Evolutionary conservation across 2,888 invertebrate species (phyloP).

Genomic region (Blastobasis lacticolella): DNA sequence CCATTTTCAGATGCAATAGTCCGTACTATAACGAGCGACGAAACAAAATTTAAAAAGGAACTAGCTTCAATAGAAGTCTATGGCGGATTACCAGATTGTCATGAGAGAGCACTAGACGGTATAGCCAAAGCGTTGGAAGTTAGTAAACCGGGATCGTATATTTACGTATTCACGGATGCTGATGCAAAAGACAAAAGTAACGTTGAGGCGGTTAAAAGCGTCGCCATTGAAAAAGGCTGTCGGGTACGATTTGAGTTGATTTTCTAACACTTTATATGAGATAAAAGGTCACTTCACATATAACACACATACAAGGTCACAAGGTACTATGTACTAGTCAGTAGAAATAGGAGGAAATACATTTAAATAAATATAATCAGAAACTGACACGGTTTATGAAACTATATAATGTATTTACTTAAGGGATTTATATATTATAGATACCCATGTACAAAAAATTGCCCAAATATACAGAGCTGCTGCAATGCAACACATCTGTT

Average conservation of each 20-base stretch:
- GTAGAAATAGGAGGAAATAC: too few species aligned
- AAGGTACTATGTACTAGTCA: too few species aligned
- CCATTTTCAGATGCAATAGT: constrained; percentile 19
- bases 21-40: constrained; percentile 26
- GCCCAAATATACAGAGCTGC: too few species aligned
- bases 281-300: too few species aligned
- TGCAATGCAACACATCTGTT: too few species aligned
- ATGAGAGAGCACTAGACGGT: constrained; percentile 42
- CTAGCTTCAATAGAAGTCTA: constrained; percentile 19
- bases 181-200: constrained; percentile 31
- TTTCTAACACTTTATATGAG: too few species aligned
- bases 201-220: constrained; percentile 27
- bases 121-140: constrained; percentile 33
- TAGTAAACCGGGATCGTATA: constrained; percentile 35
- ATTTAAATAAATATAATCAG: too few species aligned
- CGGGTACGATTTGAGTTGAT: constrained; percentile 26
- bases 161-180: constrained; percentile 57
- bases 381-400: too few species aligned
- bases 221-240: constrained; percentile 31
- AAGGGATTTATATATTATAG: too few species aligned
- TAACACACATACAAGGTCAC: too few species aligned
- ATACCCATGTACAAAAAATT: too few species aligned
- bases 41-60: constrained; percentile 24
- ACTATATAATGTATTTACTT: too few species aligned
- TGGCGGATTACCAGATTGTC: constrained; percentile 40